Percentiles rank a stretch among this genome's conserved stretches.
phyloP scores from a whole-genome alignment of 2,888 invertebrate genomes.

The Meliscaeva auricollis region DNA sequence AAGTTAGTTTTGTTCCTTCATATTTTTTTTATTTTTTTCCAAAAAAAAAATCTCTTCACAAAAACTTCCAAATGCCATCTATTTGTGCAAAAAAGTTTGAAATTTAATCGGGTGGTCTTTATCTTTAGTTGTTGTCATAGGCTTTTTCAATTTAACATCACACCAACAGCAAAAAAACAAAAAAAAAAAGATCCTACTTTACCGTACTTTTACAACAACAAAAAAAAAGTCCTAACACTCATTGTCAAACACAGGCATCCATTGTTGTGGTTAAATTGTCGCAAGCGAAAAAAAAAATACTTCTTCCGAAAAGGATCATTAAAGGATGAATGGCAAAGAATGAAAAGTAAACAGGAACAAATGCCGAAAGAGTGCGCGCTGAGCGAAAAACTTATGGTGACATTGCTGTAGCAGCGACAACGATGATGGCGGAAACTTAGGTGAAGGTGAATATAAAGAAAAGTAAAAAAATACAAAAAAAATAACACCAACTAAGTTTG shows the following conservation, averaged over 20 bases:
- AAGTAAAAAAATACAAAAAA: conserved; percentile 16
- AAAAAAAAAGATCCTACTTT: conserved; percentile 11
- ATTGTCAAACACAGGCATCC: conserved; percentile 69
- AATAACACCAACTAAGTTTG: conserved; percentile 44
- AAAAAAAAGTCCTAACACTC: conserved; percentile 52
- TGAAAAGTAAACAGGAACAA: conserved; percentile 70
- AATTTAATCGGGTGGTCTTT: conserved; percentile 64
- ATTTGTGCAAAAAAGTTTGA: conserved; percentile 65
- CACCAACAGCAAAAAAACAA: not conserved
- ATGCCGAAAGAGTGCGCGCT: conserved; percentile 2
- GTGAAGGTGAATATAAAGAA: conserved; percentile 13
- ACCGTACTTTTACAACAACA: conserved; percentile 7
- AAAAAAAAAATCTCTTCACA: too few species aligned
- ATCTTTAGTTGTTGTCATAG: conserved; percentile 25
- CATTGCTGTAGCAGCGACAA: not conserved
- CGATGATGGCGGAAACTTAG: conserved; percentile 2
- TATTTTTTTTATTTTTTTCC: not conserved
- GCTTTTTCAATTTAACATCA: conserved; percentile 35
- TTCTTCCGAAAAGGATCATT: conserved; percentile 67
- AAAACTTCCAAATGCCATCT: conserved; percentile 35
- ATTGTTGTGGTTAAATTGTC: conserved; percentile 73
- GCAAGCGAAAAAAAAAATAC: conserved; percentile 28
- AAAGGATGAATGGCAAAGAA: conserved; percentile 71
- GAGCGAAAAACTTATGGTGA: not conserved
- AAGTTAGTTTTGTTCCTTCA: conserved; percentile 62